Conservation (phyloP, 2,888 invertebrate genomes). For the Eulithis prunata region DNA sequence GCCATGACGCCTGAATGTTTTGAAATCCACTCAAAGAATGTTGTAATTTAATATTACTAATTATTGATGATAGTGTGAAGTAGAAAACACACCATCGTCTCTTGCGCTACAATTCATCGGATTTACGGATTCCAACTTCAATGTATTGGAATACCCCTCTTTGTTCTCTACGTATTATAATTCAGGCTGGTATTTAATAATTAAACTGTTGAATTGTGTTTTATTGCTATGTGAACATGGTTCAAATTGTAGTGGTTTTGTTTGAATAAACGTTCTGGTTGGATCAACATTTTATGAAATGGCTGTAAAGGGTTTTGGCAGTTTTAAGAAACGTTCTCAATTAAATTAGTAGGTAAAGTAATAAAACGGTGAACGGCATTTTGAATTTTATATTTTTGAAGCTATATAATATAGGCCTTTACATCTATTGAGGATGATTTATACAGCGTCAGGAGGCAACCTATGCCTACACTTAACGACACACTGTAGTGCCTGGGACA, state of each 20-base stretch:
- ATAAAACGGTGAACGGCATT: background rate
- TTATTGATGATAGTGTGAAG: background rate
- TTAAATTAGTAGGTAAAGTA: background rate
- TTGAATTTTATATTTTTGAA: background rate
- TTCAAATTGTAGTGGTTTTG: conserved; percentile 14
- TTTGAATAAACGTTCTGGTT: background rate
- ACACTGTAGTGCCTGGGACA: too few species aligned
- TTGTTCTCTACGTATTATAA: conserved; percentile 42
- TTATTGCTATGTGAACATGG: conserved; percentile 24
- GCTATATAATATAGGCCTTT: too few species aligned
- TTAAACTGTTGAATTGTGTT: conserved; percentile 19
- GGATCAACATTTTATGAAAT: conserved; percentile 5
- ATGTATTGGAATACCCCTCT: conserved; percentile 52
- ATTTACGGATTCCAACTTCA: conserved; percentile 47
- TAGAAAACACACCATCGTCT: background rate
- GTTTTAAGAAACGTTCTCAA: background rate
- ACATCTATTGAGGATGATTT: too few species aligned
- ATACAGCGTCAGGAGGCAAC: too few species aligned
- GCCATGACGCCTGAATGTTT: too few species aligned
- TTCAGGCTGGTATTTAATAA: conserved; percentile 31
- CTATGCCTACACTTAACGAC: too few species aligned
- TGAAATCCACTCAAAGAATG: too few species aligned
- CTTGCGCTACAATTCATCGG: conserved; percentile 23
- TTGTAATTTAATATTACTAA: background rate
- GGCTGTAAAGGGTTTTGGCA: background rate